Evolutionary conservation across 37 sponge, comb jelly and placozoan species (phyloP), one percentile per base, ranked within the genome.

Genomic region (Hexactinellida sp.): DNA sequence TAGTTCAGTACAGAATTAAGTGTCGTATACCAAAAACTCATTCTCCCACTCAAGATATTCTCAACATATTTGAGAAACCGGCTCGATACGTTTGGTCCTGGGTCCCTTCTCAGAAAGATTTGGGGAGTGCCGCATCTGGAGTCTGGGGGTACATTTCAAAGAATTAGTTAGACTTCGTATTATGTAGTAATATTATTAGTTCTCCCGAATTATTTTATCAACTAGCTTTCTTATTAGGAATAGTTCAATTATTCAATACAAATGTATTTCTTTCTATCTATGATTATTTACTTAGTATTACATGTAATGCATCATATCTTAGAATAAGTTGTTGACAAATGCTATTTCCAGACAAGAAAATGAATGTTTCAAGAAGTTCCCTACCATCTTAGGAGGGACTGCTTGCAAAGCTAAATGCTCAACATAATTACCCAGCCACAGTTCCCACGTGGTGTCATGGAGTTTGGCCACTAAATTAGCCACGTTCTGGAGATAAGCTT

Each of bases 381-480:
- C 47, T 41, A 41, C 47, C 47, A 41, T 41, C 47, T 41, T 13
- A 5, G 13, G 5, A 13, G 47, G 47, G 10, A 89, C 37, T 82
- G 89, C 93, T 1, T 85, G 23, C 36, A 83, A 76, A 23, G 55
- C 3, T 36, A 92, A 35, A 51, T 90, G 91, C 51, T 92, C 93
- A 16, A 90, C 37, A 83, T 89, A 92, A 87, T 92, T 92, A 0
- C 86, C 91, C 28, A 90, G 55, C 38, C 88, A 88, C n/a, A 90
- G 54, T 0, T 87, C 55, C 85, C 84, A 1, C 1, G 88, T 90
- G 25, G 3, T 55, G 35, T 88, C 47, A 16, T 5, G 47, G 10
- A 41, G 47, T 41, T 41, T 5, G 47, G 47, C 47, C 13, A 76
- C 36, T 5, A 76, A 76, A 10, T 76, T 36, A 10, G 36, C 36